Evolutionary conservation across 2,797 vertebrate species (phyloP).

Genomic region (Gadopsis bispinosus): DNA sequence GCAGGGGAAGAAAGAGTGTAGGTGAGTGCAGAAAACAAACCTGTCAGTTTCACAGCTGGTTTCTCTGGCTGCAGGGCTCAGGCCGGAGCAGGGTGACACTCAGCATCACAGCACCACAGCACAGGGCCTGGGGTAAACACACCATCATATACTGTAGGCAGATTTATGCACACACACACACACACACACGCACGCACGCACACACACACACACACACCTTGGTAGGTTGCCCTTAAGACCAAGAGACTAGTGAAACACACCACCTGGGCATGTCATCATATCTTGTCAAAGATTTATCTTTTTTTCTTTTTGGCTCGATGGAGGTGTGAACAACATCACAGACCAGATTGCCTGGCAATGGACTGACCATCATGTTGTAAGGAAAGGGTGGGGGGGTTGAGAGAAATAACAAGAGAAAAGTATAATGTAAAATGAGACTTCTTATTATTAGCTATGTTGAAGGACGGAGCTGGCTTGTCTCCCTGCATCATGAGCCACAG

Average conservation of each 20-base stretch:
- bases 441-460: slow-evolving; percentile 38
- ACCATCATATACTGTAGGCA: slow-evolving; percentile 73
- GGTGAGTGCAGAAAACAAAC: slow-evolving; percentile 83
- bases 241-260: slow-evolving; percentile 78
- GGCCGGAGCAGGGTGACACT: slow-evolving; percentile 83
- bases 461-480: slow-evolving; percentile 61
- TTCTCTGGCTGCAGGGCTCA: slow-evolving; percentile 85
- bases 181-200: slow-evolving; percentile 12
- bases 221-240: slow-evolving; percentile 71
- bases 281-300: slow-evolving; percentile 76
- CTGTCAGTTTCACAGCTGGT: slow-evolving; percentile 88
- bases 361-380: slow-evolving; percentile 87
- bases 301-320: slow-evolving; percentile 78
- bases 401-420: slow-evolving; percentile 77
- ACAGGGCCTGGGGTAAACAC: slow-evolving; percentile 78
- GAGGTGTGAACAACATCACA: slow-evolving; percentile 86
- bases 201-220: slow-evolving; percentile 46
- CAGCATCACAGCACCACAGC: slow-evolving; percentile 75
- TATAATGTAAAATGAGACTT: slow-evolving; percentile 68
- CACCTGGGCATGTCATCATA: slow-evolving; percentile 81
- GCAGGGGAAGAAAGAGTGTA: slow-evolving; percentile 67
- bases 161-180: slow-evolving; percentile 41
- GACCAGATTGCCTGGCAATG: slow-evolving; percentile 90
- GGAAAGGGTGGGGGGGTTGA: slow-evolving; percentile 67
- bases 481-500: slow-evolving; percentile 54